A percentile compares a stretch with the other conserved stretches of the same genome.
phyloP scores from a whole-genome alignment of 1,140 invertebrate genomes.

The Nylanderia fulva region DNA sequence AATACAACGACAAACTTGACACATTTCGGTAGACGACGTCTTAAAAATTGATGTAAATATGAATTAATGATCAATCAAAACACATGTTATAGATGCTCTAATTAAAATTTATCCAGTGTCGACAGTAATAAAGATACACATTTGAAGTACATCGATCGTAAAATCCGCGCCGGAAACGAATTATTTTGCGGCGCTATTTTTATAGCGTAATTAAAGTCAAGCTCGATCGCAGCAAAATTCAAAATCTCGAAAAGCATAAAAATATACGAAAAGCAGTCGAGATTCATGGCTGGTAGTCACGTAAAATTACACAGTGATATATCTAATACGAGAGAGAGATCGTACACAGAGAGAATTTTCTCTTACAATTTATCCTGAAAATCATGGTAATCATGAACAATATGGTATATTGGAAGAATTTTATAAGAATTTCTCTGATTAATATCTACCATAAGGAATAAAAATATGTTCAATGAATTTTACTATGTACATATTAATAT shows the following conservation, averaged over 20 bases:
- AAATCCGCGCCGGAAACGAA: neutral
- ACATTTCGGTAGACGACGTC: constrained; percentile 3
- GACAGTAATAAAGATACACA: neutral
- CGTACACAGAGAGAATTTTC: no score
- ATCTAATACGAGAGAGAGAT: neutral
- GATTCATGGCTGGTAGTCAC: neutral
- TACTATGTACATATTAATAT: no score
- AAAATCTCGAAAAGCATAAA: neutral
- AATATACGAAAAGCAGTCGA: neutral
- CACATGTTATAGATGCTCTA: neutral
- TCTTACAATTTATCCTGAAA: no score
- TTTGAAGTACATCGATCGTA: neutral
- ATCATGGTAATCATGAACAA: no score
- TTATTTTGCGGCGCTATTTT: neutral
- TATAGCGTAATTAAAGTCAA: neutral
- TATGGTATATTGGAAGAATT: no score
- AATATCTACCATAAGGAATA: no score
- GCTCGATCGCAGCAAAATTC: neutral
- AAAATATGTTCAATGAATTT: no score
- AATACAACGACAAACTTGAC: neutral
- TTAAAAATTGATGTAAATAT: neutral
- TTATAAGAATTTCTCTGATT: no score
- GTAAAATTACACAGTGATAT: neutral
- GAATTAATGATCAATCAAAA: constrained; percentile 13
- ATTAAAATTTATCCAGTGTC: constrained; percentile 27